Conservation (phyloP, 2,113 vertebrate species). For the Istiophorus platypterus region DNA sequence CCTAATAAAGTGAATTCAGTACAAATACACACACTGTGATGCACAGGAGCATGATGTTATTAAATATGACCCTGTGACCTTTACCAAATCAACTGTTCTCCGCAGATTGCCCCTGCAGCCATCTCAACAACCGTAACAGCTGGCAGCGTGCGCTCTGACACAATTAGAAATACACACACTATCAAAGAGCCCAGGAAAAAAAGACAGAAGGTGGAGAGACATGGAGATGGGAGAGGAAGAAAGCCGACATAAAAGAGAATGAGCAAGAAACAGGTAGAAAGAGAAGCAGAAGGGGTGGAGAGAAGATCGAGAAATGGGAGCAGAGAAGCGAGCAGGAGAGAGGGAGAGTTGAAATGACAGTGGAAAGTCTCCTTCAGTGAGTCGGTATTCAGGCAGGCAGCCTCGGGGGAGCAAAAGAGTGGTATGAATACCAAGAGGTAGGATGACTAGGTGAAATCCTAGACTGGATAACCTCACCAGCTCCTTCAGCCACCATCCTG, state of each 20-base stretch:
- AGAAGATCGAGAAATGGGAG: constrained; percentile 42
- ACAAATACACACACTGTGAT: background rate
- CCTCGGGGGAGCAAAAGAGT: constrained; percentile 58
- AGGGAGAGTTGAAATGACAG: constrained; percentile 63
- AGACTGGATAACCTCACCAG: constrained; percentile 74
- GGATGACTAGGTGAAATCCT: constrained; percentile 76
- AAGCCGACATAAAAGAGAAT: constrained; percentile 38
- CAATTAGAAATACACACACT: constrained; percentile 59
- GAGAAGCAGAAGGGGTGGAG: constrained; percentile 10
- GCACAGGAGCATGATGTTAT: constrained; percentile 31
- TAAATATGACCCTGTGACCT: constrained; percentile 58
- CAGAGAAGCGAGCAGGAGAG: constrained; percentile 24
- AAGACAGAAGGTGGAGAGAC: constrained; percentile 3
- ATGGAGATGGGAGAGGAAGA: constrained; percentile 1
- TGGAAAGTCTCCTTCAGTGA: constrained; percentile 65
- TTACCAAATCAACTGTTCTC: constrained; percentile 56
- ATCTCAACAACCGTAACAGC: constrained; percentile 44
- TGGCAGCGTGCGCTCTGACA: constrained; percentile 49
- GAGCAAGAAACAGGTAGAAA: constrained; percentile 40
- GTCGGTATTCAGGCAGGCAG: constrained; percentile 66
- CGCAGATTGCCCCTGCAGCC: constrained; percentile 26
- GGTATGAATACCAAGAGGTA: constrained; percentile 74
- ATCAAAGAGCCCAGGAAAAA: constrained; percentile 33
- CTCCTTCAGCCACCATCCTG: constrained; percentile 55
- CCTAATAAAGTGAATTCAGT: background rate